Conservation (phyloP, 2,888 invertebrate genomes). For the Lithophane socia region DNA sequence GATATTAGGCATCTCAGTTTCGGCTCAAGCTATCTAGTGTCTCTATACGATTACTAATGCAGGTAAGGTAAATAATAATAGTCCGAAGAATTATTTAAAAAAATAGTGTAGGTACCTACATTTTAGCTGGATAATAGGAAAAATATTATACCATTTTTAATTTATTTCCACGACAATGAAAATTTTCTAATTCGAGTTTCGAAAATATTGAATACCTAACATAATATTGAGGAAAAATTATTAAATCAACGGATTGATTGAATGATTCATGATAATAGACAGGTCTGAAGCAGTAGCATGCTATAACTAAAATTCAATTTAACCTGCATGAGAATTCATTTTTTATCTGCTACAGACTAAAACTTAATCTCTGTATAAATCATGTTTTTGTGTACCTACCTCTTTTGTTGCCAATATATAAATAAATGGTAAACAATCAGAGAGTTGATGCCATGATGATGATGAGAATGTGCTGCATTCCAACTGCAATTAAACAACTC, state of each 20-base stretch:
- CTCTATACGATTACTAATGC: too few relatives aligned
- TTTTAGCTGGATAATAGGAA: neutral
- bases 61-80: neutral
- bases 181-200: neutral
- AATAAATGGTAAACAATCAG: neutral
- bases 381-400: neutral
- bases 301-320: neutral
- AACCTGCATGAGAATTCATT: neutral
- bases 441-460: neutral
- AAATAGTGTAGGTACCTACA: neutral
- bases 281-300: neutral
- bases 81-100: neutral
- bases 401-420: neutral
- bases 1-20: constrained; percentile 10
- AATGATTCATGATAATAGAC: neutral
- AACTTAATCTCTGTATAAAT: neutral
- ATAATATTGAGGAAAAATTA: neutral
- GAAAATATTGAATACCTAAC: neutral
- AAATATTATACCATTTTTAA: neutral
- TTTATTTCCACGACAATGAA: neutral
- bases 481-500: neutral
- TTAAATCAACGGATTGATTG: neutral
- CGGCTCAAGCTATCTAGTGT: neutral
- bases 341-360: neutral
- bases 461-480: neutral